These are phyloP conservation scores for Rhombomys opimus DNA, from an alignment of 2,113 vertebrate genomes.

Conservation along the genomic window DNA sequence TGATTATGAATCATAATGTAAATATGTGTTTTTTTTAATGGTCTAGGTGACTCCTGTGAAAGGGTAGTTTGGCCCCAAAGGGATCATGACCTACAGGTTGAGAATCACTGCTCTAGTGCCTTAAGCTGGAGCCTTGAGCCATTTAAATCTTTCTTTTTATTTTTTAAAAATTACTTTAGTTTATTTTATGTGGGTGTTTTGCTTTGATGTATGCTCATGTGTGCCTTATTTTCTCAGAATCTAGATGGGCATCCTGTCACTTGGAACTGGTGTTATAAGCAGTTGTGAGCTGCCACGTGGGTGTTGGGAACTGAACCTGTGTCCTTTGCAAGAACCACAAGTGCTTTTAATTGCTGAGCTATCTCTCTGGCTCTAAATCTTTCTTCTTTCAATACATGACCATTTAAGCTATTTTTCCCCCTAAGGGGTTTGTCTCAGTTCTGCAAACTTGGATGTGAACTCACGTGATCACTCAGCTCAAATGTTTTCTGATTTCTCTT, in stretches of 20 bases:
- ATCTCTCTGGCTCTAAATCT: background rate
- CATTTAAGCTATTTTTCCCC: background rate
- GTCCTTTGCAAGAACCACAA: background rate
- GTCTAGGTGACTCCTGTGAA: background rate
- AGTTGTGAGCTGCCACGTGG: background rate
- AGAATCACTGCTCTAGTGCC: background rate
- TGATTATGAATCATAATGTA: background rate
- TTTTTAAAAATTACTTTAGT: background rate
- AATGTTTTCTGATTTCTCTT: slow-evolving; percentile 14
- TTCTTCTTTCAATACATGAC: background rate
- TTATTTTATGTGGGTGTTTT: background rate
- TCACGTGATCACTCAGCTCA: background rate
- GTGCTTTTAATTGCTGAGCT: background rate
- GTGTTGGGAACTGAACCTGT: background rate
- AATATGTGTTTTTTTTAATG: background rate
- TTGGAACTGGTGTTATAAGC: background rate
- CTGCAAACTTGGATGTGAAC: background rate
- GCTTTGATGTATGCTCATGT: background rate
- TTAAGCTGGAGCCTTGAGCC: background rate
- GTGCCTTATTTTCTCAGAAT: background rate
- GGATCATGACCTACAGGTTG: background rate
- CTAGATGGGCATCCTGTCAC: background rate
- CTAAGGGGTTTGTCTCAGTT: background rate
- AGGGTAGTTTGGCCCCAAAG: background rate
- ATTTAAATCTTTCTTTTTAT: background rate